These are phyloP conservation scores for Vanessa cardui DNA, from an alignment of 2,888 invertebrate species.

Conservation along the genomic window DNA sequence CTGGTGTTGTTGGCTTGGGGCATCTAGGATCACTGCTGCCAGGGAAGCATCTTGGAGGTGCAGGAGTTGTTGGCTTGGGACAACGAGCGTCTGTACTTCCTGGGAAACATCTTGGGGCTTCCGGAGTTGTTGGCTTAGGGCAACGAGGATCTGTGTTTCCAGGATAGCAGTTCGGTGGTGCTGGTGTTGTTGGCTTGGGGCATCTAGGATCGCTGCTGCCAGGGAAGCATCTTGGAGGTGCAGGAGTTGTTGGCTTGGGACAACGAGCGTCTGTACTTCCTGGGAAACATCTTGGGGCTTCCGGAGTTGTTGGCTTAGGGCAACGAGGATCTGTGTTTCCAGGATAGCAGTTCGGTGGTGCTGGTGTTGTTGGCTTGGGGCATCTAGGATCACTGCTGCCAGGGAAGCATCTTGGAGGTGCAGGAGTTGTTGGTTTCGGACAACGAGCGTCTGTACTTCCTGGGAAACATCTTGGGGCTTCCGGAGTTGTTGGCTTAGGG, in stretches of 20 bases:
- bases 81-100: constrained; percentile 50
- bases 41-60: constrained; percentile 41
- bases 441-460: constrained; percentile 58
- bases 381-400: constrained; percentile 53
- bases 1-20: constrained; percentile 42
- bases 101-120: constrained; percentile 49
- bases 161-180: constrained; percentile 43
- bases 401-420: constrained; percentile 50
- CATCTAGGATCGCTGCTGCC: constrained; percentile 50
- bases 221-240: constrained; percentile 15
- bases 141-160: constrained; percentile 43
- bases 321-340: constrained; percentile 65
- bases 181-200: constrained; percentile 49
- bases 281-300: constrained; percentile 17
- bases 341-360: constrained; percentile 56
- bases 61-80: constrained; percentile 36
- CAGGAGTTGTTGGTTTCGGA: constrained; percentile 49
- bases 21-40: constrained; percentile 51
- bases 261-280: constrained; percentile 50
- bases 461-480: constrained; percentile 56
- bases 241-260: constrained; percentile 25
- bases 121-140: constrained; percentile 45
- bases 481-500: constrained; percentile 52
- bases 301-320: constrained; percentile 48
- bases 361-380: constrained; percentile 49